Base-by-base conservation (phyloP, 2,797 vertebrate genomes). In the Pteronotus mesoamericanus region DNA sequence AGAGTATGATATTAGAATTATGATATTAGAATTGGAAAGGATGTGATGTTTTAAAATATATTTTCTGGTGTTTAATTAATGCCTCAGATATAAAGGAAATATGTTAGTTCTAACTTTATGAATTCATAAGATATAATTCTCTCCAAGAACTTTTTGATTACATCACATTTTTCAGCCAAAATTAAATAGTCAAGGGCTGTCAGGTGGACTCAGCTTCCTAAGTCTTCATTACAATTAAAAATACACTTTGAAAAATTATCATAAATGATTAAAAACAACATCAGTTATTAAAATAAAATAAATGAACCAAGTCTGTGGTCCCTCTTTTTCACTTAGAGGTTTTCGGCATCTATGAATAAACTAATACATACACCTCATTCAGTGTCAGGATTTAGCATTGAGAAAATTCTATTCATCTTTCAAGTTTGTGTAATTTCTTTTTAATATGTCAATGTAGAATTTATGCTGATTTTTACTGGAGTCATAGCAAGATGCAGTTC, bases 251-350 rank as follows among this genome's bases (percentile, higher is more conserved):
- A 86, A 88, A 83, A 80, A 92, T 94, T 95, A 88, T 91, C 26
- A 74, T 94, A 90, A 96, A 94, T 97, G 97, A 92, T 96, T 97
- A 95, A 97, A 96, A 93, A 85, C n/a, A 68, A 42, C 91, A 48
- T 93, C 77, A 82, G 48, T 86, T 95, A 95, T 95, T 96, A 93
- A 94, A 92, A 92, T 96, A 94, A 93, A 92, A 91, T 94, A 77
- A 96, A 77, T 78, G 82, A 89, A 51, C 21, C 85, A 97, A 87
- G 24, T 6, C 29, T 39, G 0, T 69, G 44, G 91, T n/a, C 55
- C 29, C 55, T 94, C 78, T 90, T 93, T 79, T 39, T 46, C 64
- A 77, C 44, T 24, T 32, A 77, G 44, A 78, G 12, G 51, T 93
- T 96, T 69, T 75, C 42, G 42, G 64, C 46, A 88, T 86, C 57